Evolutionary conservation across 2,113 vertebrate species (phyloP).

Genomic region (Monopterus albus): DNA sequence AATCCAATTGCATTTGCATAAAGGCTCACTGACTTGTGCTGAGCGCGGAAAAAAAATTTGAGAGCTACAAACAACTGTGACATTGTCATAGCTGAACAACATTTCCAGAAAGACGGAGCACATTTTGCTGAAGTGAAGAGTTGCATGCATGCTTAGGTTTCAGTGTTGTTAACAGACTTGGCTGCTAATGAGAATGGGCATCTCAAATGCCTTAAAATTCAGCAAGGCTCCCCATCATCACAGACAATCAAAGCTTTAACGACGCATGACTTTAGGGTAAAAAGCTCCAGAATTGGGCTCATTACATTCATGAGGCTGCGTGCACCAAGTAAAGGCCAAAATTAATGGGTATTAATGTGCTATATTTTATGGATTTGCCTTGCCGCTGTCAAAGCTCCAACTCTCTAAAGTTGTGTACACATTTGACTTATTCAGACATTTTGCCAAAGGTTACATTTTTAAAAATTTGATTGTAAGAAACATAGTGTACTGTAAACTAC

Average conservation of each 20-base stretch:
- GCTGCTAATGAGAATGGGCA: slow-evolving; percentile 21
- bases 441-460: slow-evolving; percentile 21
- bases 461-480: too few relatives aligned
- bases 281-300: slow-evolving; percentile 43
- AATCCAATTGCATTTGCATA: slow-evolving; percentile 55
- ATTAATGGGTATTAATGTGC: slow-evolving; percentile 48
- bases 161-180: background rate
- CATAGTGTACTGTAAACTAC: too few relatives aligned
- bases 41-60: too few relatives aligned
- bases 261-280: slow-evolving; percentile 55
- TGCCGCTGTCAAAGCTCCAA: slow-evolving; percentile 9
- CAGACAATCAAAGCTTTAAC: slow-evolving; percentile 48
- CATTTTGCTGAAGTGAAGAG: background rate
- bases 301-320: slow-evolving; percentile 43
- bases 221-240: slow-evolving; percentile 7
- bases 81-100: background rate
- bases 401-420: slow-evolving; percentile 13
- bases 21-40: slow-evolving; percentile 43
- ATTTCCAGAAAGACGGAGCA: background rate
- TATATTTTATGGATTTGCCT: slow-evolving; percentile 34
- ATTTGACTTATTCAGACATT: slow-evolving; percentile 32
- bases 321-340: slow-evolving; percentile 33
- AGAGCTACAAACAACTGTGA: slow-evolving; percentile 19
- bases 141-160: background rate
- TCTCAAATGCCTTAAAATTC: slow-evolving; percentile 30